A percentile compares a stretch with the other conserved stretches of the same genome.
Conservation (phyloP, 2,888 invertebrate species). For the Aplocera efformata region DNA sequence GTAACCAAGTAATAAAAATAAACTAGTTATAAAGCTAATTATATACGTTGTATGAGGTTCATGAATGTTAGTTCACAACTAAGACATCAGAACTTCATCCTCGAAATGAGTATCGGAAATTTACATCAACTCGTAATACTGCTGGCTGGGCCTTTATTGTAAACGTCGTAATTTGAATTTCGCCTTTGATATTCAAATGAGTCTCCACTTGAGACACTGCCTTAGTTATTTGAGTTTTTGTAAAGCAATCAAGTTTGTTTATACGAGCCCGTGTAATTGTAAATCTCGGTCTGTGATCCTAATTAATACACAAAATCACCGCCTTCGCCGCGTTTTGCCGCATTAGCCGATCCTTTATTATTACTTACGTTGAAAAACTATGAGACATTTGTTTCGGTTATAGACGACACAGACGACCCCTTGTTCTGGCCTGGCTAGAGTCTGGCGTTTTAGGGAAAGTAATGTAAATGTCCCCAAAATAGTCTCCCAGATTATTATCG, state of each 20-base stretch:
- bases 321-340: constrained; percentile 39
- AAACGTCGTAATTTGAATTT: constrained; percentile 80
- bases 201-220: constrained; percentile 79
- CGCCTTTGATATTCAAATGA: constrained; percentile 80
- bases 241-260: constrained; percentile 81
- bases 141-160: constrained; percentile 77
- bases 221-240: constrained; percentile 81
- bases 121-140: constrained; percentile 78
- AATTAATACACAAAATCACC: constrained; percentile 75
- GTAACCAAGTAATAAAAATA: too few species aligned
- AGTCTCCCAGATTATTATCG: too few species aligned
- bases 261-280: constrained; percentile 75
- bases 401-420: too few species aligned
- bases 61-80: constrained; percentile 44
- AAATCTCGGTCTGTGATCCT: constrained; percentile 75
- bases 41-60: constrained; percentile 4
- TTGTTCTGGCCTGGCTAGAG: too few species aligned
- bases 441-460: too few species aligned
- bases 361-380: too few species aligned
- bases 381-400: too few species aligned
- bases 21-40: constrained; percentile 1
- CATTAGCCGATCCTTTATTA: too few species aligned
- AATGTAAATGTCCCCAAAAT: too few species aligned
- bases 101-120: constrained; percentile 79
- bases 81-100: constrained; percentile 72